Percentiles rank a stretch among this genome's conserved stretches.
These are phyloP conservation scores for Drosophila ficusphila DNA, from an alignment of 1,140 invertebrate genomes.

Conservation along the genomic window DNA sequence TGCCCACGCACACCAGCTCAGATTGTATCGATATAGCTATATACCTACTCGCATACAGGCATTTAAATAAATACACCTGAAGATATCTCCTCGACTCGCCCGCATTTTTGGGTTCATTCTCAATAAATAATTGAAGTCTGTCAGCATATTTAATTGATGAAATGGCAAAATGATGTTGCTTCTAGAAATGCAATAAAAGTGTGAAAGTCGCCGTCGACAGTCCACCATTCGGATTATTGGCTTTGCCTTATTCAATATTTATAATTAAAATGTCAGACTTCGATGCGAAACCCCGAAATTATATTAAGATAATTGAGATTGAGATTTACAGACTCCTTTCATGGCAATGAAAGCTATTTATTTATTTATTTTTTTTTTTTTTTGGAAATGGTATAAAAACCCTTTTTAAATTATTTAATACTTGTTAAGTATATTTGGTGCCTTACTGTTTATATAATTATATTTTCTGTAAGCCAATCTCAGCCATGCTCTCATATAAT, in stretches of 20 bases:
- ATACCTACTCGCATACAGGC: background rate
- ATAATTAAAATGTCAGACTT: background rate
- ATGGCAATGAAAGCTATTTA: background rate
- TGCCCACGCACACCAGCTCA: conserved; percentile 18
- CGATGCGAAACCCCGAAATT: background rate
- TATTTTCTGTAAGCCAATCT: conserved; percentile 11
- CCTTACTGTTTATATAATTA: background rate
- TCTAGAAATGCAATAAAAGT: conserved; percentile 9
- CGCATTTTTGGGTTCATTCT: conserved; percentile 7
- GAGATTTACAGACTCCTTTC: background rate
- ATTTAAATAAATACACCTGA: background rate
- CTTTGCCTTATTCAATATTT: conserved; percentile 13
- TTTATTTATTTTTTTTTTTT: too few relatives aligned
- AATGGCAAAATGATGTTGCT: conserved; percentile 32
- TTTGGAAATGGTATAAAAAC: too few relatives aligned
- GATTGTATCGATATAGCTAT: conserved; percentile 37
- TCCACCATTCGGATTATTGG: background rate
- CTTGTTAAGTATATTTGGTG: background rate
- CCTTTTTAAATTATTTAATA: too few relatives aligned
- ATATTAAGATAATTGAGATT: conserved; percentile 2
- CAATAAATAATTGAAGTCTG: conserved; percentile 34
- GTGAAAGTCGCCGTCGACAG: conserved; percentile 12
- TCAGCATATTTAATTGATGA: conserved; percentile 55
- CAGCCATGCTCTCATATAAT: conserved; percentile 17
- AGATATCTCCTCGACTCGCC: conserved; percentile 3